Percentiles rank a stretch among this genome's conserved stretches.
Conservation (phyloP, 2,888 invertebrate species). For the Microplitis deprimator region DNA sequence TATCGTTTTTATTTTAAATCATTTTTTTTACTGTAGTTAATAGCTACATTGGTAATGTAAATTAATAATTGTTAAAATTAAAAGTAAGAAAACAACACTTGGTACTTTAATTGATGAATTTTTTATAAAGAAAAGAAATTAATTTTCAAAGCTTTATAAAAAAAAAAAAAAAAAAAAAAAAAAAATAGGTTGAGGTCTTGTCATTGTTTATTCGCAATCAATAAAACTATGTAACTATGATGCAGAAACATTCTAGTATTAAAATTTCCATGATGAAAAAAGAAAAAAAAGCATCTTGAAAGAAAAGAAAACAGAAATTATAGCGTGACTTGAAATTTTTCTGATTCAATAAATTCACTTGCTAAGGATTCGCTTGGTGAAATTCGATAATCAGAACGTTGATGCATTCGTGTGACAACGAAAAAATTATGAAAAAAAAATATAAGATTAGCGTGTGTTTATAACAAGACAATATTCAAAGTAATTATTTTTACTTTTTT, state of each 20-base stretch:
- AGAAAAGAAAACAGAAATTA: slow-evolving; percentile 21
- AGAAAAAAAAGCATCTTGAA: slow-evolving; percentile 17
- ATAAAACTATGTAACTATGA: slow-evolving; percentile 18
- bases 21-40: slow-evolving; percentile 1
- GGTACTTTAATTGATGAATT: background rate
- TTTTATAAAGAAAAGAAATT: background rate
- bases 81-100: background rate
- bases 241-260: background rate
- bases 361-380: background rate
- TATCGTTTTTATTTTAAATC: slow-evolving; percentile 17
- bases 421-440: background rate
- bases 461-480: background rate
- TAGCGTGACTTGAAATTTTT: slow-evolving; percentile 34
- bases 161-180: background rate
- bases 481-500: slow-evolving; percentile 8
- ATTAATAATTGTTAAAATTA: background rate
- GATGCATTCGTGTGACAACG: background rate
- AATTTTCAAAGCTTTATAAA: background rate
- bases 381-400: slow-evolving; percentile 13
- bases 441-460: slow-evolving; percentile 8
- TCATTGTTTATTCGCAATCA: slow-evolving; percentile 23
- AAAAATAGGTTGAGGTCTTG: slow-evolving; percentile 35
- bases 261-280: background rate
- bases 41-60: slow-evolving; percentile 7
- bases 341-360: slow-evolving; percentile 17